A percentile compares a stretch with the other conserved stretches of the same genome.
These are phyloP conservation scores for Poecilia picta DNA, from an alignment of 2,797 vertebrate species.

Conservation along the genomic window DNA sequence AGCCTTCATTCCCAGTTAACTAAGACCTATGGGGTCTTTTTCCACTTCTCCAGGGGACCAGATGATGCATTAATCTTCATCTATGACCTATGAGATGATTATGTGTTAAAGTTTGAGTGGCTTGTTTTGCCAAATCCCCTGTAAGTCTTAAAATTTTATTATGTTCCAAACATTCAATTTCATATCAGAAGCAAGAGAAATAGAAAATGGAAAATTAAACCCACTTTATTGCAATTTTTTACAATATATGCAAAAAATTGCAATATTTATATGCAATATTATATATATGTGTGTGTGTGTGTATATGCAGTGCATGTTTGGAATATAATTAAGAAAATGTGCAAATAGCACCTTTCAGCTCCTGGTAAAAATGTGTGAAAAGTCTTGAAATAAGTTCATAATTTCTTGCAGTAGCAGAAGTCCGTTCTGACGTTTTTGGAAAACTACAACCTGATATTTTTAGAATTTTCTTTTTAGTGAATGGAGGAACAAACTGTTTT, in stretches of 20 bases:
- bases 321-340: background rate
- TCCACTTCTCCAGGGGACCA: background rate
- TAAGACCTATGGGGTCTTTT: conserved; percentile 11
- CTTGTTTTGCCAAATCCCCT: background rate
- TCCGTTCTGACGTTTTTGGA: background rate
- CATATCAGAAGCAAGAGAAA: background rate
- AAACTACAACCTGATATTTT: background rate
- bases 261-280: too few species aligned
- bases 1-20: conserved; percentile 1
- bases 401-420: background rate
- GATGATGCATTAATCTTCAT: conserved; percentile 1
- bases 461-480: background rate
- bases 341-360: background rate
- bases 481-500: background rate
- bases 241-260: too few species aligned
- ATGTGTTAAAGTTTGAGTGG: background rate
- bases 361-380: background rate
- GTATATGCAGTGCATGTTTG: background rate
- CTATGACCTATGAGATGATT: background rate
- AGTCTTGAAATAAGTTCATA: background rate
- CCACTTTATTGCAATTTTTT: background rate
- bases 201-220: background rate
- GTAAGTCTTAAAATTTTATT: background rate
- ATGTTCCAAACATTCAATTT: background rate
- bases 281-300: too few species aligned